Base-by-base conservation (phyloP, 2,113 vertebrate genomes). In the Protomyctophum bolini region DNA sequence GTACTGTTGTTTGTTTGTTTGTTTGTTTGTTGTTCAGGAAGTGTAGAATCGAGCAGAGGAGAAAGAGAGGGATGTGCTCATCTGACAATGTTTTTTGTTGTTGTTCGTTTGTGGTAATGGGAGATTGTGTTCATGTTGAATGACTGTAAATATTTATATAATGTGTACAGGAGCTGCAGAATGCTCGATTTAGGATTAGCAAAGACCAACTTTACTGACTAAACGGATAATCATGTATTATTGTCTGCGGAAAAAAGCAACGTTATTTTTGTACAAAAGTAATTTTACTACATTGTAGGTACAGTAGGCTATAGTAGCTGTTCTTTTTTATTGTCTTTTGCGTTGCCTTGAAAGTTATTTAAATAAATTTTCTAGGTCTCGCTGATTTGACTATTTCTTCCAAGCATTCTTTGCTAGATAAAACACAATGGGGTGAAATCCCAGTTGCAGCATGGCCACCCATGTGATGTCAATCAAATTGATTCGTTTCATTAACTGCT, bases 101-200 rank as follows among this genome's bases (percentile, higher is more conserved):
- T 62, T 33, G 11, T 64, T 69, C 76, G 9, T 52, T 68, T 33
- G 51, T 33, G 29, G 46, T 74, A 76, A 76, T 33, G 10, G 77
- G 79, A 80, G 41, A 72, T 77, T 41, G 79, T 80, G 88, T 92
- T 92, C 84, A 90, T 89, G 86, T 88, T 88, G 82, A 88, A 89
- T 91, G 85, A 82, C 57, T 94, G 93, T 93, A 94, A 91, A 94
- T 94, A 93, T 85, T 87, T 79, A 82, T 83, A 74, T 64, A 75
- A 70, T 75, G 63, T 93, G 91, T 93, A 93, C 91, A 93, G 92
- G 62, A 84, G 80, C 81, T 81, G 70, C 41, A 81, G 83, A 82
- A 82, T 88, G 79, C 75, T 78, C 14, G 57, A 6, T 77, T 48
- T 86, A 74, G 57, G 66, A 58, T 8, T 46, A 70, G 60, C 6